Percentiles rank a stretch among this genome's conserved stretches.
Evolutionary conservation across 1,140 invertebrate species (phyloP).

Genomic region (Drosophila melanogaster): DNA sequence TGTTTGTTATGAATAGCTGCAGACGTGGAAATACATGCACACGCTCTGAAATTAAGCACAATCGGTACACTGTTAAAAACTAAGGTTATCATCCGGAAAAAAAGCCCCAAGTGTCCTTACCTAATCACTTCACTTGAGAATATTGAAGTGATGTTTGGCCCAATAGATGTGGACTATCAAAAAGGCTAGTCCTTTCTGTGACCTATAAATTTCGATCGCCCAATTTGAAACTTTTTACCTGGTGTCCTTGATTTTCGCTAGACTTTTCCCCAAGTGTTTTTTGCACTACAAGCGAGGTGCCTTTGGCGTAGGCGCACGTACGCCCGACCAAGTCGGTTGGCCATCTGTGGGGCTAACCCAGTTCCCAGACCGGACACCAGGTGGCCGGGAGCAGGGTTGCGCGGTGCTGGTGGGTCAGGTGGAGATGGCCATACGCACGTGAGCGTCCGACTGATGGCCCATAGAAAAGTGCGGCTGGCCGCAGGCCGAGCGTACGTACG

Average conservation of each 20-base stretch:
- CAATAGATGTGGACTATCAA: too few relatives aligned
- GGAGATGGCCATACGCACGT: constrained; percentile 51
- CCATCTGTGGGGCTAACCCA: constrained; percentile 57
- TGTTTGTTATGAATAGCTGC: constrained; percentile 68
- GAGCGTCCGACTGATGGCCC: constrained; percentile 53
- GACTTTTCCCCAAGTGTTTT: not conserved
- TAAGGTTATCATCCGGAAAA: fast-evolving
- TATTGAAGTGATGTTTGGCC: too few relatives aligned
- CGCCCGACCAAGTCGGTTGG: constrained; percentile 36
- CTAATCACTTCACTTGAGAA: not conserved
- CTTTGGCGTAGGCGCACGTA: constrained; percentile 49
- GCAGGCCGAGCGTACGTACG: constrained; percentile 26
- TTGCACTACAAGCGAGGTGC: constrained; percentile 6
- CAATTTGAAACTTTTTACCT: not conserved
- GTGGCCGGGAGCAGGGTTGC: constrained; percentile 5
- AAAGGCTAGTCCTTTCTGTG: too few relatives aligned
- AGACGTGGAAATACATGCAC: constrained; percentile 51
- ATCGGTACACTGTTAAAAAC: constrained; percentile 7
- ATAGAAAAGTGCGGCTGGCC: constrained; percentile 45
- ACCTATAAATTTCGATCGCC: too few relatives aligned
- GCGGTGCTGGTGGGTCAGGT: not conserved
- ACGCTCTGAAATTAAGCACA: constrained; percentile 43
- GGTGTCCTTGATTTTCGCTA: not conserved
- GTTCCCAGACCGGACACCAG: constrained; percentile 35
- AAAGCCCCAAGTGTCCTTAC: not conserved